phyloP scores from a whole-genome alignment of 2,797 vertebrate species.

The Octomys mimax region DNA sequence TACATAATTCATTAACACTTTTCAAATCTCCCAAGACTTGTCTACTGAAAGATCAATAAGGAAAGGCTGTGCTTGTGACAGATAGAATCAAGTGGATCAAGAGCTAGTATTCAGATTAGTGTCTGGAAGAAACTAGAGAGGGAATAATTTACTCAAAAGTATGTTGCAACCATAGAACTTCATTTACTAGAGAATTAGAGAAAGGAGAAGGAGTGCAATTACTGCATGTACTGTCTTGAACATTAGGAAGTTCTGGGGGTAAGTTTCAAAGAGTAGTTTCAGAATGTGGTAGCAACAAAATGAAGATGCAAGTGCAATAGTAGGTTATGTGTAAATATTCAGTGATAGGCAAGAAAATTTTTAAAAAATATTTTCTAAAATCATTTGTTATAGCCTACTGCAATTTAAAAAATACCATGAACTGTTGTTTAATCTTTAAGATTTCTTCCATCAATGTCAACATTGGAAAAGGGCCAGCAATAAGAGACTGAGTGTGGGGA shows the following conservation, averaged over 20 bases:
- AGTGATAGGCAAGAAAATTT: neutral
- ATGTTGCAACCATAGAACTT: neutral
- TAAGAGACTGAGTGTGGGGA: neutral
- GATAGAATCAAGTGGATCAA: neutral
- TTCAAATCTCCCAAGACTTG: slow-evolving; percentile 50
- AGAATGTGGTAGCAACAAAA: neutral
- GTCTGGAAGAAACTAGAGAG: neutral
- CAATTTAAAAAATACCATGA: neutral
- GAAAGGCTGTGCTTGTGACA: neutral
- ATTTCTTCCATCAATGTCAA: neutral
- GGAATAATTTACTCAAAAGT: neutral
- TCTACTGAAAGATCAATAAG: neutral
- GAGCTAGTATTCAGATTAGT: neutral
- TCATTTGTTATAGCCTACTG: neutral
- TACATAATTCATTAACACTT: slow-evolving; percentile 59
- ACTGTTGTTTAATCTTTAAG: neutral
- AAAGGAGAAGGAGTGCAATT: neutral
- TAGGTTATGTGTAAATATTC: neutral
- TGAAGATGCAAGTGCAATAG: neutral
- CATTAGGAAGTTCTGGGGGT: neutral
- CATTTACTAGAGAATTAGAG: neutral
- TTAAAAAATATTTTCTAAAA: neutral
- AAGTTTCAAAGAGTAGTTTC: neutral
- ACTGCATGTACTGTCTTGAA: neutral
- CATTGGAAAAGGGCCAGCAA: neutral